Evolutionary conservation across 2,888 invertebrate species (phyloP), one percentile per base, ranked within the genome.

Genomic region (Caenorhabditis auriculariae): DNA sequence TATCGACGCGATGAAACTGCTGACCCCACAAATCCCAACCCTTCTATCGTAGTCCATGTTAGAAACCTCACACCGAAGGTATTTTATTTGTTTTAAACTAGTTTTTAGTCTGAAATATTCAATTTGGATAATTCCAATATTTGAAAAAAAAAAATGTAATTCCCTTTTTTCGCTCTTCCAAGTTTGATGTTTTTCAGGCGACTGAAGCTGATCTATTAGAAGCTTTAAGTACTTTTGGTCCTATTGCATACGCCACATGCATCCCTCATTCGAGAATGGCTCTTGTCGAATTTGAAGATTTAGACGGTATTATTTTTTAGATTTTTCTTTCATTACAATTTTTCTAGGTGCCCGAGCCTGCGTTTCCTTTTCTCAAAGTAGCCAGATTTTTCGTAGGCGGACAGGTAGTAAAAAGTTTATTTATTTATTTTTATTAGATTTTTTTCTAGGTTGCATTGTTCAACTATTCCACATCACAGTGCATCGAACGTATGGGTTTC

Each of bases 21-120:
- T n/a, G 84, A 84, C 60, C 82, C 82, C 12, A 82, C 83, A 56
- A 83, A 83, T 64, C 82, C 83, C 6, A 76, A 82, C 41, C 84
- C 84, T 7, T 85, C 84, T 3, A 80, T 81, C 26, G 85, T 85
- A n/a, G 81, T 85, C 12, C 84, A 85, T 69, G 82, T 85, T 4
- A 71, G 85, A 42, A 83, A 84, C 45, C 73, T 85, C 26, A 76
- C 80, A 38, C 83, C 82, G 19, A 74, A 78, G 48, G 73, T 68
- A 39, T 26, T 45, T 19, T 47, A 15, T 35, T 19, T 15, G 24
- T 19, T 17, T 19, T 17, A 9, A 32, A 12, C 9, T 32, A 9
- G 9, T 12, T 32, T 12, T 12, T 32, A 9, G 9, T 17, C 9
- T 4, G 29, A 15, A 21, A 28, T 5, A 23, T 21, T 1, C 27